Evolutionary conservation across 2,888 invertebrate genomes (phyloP).

Genomic region (Acheta domesticus): DNA sequence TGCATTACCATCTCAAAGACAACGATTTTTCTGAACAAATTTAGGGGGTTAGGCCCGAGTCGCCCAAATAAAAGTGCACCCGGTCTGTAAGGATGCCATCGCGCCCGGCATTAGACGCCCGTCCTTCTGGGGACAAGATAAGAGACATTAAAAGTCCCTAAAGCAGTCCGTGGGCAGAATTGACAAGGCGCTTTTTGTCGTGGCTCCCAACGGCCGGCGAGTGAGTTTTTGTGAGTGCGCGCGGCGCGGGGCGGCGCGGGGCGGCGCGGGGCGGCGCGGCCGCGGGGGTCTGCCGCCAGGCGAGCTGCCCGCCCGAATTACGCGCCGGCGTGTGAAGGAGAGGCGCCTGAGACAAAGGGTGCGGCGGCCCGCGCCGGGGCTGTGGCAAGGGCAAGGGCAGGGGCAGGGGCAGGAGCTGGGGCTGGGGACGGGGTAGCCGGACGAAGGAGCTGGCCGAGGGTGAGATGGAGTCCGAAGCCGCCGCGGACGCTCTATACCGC

Average conservation of each 20-base stretch:
- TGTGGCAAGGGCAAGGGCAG: too few relatives aligned
- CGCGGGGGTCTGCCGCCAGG: background rate
- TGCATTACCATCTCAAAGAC: too few relatives aligned
- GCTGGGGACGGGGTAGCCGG: too few relatives aligned
- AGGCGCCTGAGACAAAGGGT: too few relatives aligned
- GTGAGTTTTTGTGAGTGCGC: background rate
- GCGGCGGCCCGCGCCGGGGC: too few relatives aligned
- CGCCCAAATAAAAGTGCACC: background rate
- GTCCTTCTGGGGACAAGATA: constrained; percentile 8
- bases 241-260: background rate
- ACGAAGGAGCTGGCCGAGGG: too few relatives aligned
- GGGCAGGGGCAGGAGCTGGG: too few relatives aligned
- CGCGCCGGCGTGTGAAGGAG: background rate
- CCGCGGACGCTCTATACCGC: too few relatives aligned
- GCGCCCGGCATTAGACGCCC: background rate
- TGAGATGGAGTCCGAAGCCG: too few relatives aligned
- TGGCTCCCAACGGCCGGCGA: background rate
- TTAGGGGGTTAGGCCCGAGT: too few relatives aligned
- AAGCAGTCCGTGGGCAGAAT: constrained; percentile 1
- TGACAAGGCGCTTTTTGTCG: constrained; percentile 10
- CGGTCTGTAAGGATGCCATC: background rate
- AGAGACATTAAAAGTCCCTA: constrained; percentile 18
- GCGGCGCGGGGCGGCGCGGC: background rate
- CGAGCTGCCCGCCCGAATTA: too few relatives aligned
- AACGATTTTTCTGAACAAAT: too few relatives aligned